Evolutionary conservation across 2,113 vertebrate genomes (phyloP).

Genomic region (Lutjanus erythropterus): DNA sequence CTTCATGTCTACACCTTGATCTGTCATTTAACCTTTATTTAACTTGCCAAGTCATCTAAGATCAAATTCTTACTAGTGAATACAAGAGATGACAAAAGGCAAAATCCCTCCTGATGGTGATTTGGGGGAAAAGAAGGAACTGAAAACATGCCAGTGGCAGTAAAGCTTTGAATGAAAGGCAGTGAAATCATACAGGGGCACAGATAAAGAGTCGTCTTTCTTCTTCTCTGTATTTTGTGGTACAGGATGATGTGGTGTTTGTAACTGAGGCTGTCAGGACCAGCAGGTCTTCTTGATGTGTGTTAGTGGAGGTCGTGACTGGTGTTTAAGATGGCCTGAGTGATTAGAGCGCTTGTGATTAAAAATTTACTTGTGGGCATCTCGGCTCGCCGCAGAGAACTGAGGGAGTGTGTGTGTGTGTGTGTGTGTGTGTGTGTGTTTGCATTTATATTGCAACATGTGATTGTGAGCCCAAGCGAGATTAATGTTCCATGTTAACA

Average conservation of each 20-base stretch:
- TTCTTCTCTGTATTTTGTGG: neutral
- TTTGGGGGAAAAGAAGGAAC: neutral
- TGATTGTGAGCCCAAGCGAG: constrained; percentile 39
- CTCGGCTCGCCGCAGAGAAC: constrained; percentile 36
- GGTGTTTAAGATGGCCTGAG: constrained; percentile 50
- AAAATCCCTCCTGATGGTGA: constrained; percentile 2
- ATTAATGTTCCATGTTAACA: constrained; percentile 66
- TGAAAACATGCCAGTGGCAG: neutral
- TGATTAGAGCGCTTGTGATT: constrained; percentile 65
- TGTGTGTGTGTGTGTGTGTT: constrained; percentile 10
- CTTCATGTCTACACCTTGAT: no score
- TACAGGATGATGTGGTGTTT: neutral
- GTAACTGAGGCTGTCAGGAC: neutral
- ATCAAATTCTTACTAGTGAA: neutral
- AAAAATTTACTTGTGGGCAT: constrained; percentile 65
- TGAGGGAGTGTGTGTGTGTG: constrained; percentile 23
- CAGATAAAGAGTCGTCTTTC: constrained; percentile 8
- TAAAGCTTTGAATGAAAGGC: neutral
- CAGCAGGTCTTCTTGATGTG: constrained; percentile 20
- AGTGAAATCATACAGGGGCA: neutral
- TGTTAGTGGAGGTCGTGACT: constrained; percentile 20
- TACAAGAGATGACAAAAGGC: neutral
- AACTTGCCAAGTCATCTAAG: neutral
- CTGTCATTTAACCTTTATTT: constrained; percentile 18
- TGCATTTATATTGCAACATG: constrained; percentile 13